phyloP scores from a whole-genome alignment of 64 coral and sea anemone genomes.

The Platygyra sinensis region DNA sequence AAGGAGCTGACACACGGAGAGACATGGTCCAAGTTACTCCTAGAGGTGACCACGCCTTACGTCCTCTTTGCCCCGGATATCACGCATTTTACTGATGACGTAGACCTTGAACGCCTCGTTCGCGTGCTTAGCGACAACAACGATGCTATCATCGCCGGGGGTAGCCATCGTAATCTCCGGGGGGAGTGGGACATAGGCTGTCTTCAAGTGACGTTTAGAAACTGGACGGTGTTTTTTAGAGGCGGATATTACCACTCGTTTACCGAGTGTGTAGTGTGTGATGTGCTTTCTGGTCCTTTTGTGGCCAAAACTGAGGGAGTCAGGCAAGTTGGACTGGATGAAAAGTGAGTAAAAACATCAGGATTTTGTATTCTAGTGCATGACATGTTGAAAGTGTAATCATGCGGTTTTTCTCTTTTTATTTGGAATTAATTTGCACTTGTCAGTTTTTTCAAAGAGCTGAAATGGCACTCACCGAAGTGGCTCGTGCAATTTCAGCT shows the following conservation, averaged over 20 bases:
- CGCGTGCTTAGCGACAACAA: conserved; percentile 73
- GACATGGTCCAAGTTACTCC: conserved; percentile 65
- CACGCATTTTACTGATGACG: conserved; percentile 87
- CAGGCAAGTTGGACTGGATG: conserved; percentile 60
- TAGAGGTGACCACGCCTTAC: conserved; percentile 71
- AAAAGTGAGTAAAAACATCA: conserved; percentile 51
- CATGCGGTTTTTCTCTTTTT: no score
- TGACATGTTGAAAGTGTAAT: no score
- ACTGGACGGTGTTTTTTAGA: conserved; percentile 74
- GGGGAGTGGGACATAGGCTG: conserved; percentile 94
- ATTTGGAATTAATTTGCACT: no score
- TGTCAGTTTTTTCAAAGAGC: no score
- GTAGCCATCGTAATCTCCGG: conserved; percentile 67
- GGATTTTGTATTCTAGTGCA: no score
- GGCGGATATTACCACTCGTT: conserved; percentile 84
- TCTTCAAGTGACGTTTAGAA: conserved; percentile 79
- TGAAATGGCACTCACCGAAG: no score
- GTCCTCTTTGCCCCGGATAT: conserved; percentile 80
- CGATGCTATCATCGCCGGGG: conserved; percentile 71
- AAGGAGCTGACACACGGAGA: conserved; percentile 34
- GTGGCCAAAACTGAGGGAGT: conserved; percentile 74
- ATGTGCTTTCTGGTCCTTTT: conserved; percentile 84
- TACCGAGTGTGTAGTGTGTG: conserved; percentile 85
- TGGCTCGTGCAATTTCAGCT: no score
- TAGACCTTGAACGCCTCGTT: conserved; percentile 76